These are phyloP conservation scores for Lasioglossum figueresi DNA, from an alignment of 2,888 invertebrate genomes.

Conservation along the genomic window DNA sequence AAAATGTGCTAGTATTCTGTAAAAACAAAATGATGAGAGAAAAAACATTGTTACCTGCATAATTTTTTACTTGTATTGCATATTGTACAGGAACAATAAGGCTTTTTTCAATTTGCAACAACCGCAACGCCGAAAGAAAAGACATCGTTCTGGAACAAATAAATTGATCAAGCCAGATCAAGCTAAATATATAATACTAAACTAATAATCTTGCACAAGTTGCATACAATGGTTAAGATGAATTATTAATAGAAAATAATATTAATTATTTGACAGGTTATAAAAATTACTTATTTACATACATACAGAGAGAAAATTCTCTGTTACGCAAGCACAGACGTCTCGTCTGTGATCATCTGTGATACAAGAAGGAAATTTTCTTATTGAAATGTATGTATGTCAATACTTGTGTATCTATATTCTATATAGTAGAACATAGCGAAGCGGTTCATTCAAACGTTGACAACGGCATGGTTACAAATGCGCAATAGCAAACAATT, in stretches of 20 bases:
- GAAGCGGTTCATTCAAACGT: slow-evolving; percentile 37
- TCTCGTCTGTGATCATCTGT: background rate
- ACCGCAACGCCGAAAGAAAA: slow-evolving; percentile 29
- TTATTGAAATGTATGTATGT: too few relatives aligned
- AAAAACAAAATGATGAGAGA: background rate
- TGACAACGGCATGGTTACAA: slow-evolving; percentile 42
- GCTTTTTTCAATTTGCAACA: slow-evolving; percentile 29
- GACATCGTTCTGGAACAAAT: slow-evolving; percentile 29
- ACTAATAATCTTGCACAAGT: too few relatives aligned
- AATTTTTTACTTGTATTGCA: slow-evolving; percentile 61
- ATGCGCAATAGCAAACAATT: slow-evolving; percentile 66
- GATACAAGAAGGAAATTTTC: background rate
- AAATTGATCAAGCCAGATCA: background rate
- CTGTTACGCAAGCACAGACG: background rate
- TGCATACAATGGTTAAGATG: background rate
- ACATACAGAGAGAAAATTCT: background rate
- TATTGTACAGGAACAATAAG: slow-evolving; percentile 61
- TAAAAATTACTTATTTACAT: background rate
- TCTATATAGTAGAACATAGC: too few relatives aligned
- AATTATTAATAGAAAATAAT: background rate
- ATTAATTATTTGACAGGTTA: background rate
- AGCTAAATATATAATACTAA: too few relatives aligned
- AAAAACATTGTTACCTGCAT: slow-evolving; percentile 65
- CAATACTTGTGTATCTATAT: too few relatives aligned
- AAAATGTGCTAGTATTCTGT: background rate